phyloP scores from a whole-genome alignment of 53 echinoderm and acorn worm species.

The Crossaster papposus region DNA sequence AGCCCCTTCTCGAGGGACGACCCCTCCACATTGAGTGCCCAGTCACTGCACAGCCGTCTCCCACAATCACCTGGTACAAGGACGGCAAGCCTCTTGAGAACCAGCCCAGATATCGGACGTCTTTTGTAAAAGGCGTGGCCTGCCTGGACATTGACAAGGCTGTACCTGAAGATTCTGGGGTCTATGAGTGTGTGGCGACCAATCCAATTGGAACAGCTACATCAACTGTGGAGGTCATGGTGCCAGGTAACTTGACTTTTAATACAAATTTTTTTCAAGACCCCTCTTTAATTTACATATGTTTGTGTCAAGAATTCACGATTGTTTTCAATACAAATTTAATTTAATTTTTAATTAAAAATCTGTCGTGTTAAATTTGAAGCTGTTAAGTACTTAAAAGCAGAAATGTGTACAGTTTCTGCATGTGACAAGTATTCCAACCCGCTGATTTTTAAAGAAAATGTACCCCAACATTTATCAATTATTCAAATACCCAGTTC shows the following conservation, averaged over 20 bases:
- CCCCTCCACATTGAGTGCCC: conserved; percentile 59
- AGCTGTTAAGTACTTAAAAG: too few species aligned
- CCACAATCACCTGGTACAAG: conserved; percentile 75
- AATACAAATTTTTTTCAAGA: too few species aligned
- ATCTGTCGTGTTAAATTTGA: too few species aligned
- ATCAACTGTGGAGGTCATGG: conserved; percentile 77
- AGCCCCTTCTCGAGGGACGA: conserved; percentile 61
- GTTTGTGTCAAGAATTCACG: too few species aligned
- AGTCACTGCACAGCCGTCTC: conserved; percentile 68
- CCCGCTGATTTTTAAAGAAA: too few species aligned
- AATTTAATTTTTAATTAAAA: too few species aligned
- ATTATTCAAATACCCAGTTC: too few species aligned
- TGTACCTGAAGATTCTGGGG: conserved; percentile 77
- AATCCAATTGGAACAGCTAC: conserved; percentile 82
- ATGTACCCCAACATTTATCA: too few species aligned
- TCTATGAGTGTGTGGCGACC: conserved; percentile 83
- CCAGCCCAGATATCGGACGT: conserved; percentile 58
- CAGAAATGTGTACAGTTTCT: too few species aligned
- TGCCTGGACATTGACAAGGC: conserved; percentile 77
- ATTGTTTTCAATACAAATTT: too few species aligned
- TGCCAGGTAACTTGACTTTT: conserved; percentile 78
- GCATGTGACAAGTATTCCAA: too few species aligned
- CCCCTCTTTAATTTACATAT: too few species aligned
- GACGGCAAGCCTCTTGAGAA: conserved; percentile 66
- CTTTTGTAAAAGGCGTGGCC: conserved; percentile 50